These are phyloP conservation scores for Sinotaia quadrata DNA, from an alignment of 2,888 invertebrate genomes.

Conservation along the genomic window DNA sequence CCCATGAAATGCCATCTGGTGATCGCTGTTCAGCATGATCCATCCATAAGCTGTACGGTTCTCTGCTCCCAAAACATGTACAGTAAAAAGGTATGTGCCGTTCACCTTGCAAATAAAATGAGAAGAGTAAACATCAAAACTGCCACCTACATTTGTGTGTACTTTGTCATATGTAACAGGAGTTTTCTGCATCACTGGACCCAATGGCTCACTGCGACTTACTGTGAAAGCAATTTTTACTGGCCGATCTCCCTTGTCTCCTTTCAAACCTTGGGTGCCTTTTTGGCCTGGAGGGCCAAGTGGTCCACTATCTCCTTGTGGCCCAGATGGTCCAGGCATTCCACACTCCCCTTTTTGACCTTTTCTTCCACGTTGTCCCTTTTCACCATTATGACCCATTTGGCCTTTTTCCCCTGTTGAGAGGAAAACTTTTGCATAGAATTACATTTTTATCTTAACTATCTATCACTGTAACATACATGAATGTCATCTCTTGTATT, in stretches of 20 bases:
- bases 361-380: constrained; percentile 58
- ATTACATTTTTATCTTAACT: too few relatives aligned
- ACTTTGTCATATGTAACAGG: constrained; percentile 66
- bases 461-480: too few relatives aligned
- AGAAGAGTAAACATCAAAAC: constrained; percentile 65
- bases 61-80: constrained; percentile 66
- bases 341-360: constrained; percentile 62
- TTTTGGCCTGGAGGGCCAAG: constrained; percentile 61
- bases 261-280: constrained; percentile 59
- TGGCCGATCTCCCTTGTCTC: constrained; percentile 50
- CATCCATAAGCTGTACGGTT: constrained; percentile 67
- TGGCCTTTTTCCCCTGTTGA: constrained; percentile 44
- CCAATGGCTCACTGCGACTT: constrained; percentile 63
- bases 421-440: constrained; percentile 19
- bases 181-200: constrained; percentile 68
- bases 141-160: constrained; percentile 64
- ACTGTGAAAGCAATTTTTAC: constrained; percentile 68
- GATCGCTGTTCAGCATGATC: constrained; percentile 69
- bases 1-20: constrained; percentile 67
- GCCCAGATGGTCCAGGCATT: constrained; percentile 48
- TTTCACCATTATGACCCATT: constrained; percentile 5
- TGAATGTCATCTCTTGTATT: too few relatives aligned
- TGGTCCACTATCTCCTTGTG: constrained; percentile 49
- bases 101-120: constrained; percentile 67
- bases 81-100: constrained; percentile 68